These are phyloP conservation scores for Portevinia maculata DNA, from an alignment of 2,888 invertebrate species.

Conservation along the genomic window DNA sequence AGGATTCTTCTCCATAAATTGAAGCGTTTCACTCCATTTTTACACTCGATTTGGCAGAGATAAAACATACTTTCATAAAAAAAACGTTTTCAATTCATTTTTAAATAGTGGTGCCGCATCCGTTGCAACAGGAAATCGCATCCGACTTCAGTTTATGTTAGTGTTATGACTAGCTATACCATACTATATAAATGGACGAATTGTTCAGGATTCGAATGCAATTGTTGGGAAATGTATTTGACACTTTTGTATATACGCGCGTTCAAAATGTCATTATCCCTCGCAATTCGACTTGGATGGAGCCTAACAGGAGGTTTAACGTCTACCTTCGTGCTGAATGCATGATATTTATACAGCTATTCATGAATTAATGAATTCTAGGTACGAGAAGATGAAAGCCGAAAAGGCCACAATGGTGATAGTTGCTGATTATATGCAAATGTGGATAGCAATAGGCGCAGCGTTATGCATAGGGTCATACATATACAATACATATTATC, in stretches of 20 bases:
- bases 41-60: conserved; percentile 63
- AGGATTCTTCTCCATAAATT: conserved; percentile 53
- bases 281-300: conserved; percentile 49
- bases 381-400: conserved; percentile 27
- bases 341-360: conserved; percentile 18
- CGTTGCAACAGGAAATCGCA: conserved; percentile 45
- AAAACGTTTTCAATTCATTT: conserved; percentile 46
- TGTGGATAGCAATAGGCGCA: background rate
- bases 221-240: conserved; percentile 52
- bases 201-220: conserved; percentile 58
- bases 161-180: background rate
- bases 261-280: conserved; percentile 53
- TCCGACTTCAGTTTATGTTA: conserved; percentile 23
- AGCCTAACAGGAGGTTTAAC: conserved; percentile 27
- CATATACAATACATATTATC: too few relatives aligned
- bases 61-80: conserved; percentile 37
- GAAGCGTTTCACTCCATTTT: conserved; percentile 63
- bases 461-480: too few relatives aligned
- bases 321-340: conserved; percentile 27
- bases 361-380: conserved; percentile 38
- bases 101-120: conserved; percentile 33
- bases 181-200: conserved; percentile 19
- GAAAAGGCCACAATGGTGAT: conserved; percentile 13
- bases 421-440: conserved; percentile 47
- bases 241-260: conserved; percentile 46